These are phyloP conservation scores for Rhyacichthys aspro DNA, from an alignment of 2,797 vertebrate species.

Conservation along the genomic window DNA sequence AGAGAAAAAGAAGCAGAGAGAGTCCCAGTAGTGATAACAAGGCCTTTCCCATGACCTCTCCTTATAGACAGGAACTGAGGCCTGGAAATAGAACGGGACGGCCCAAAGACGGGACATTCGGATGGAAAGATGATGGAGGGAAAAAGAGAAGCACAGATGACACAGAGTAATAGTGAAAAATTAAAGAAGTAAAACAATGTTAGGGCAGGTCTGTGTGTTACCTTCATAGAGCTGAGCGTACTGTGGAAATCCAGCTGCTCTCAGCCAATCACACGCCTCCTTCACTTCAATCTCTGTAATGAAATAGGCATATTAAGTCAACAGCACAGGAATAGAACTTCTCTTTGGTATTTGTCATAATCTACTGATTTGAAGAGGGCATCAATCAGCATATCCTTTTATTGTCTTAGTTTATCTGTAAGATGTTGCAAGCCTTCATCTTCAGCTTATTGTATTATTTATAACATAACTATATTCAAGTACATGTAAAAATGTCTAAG, in stretches of 20 bases:
- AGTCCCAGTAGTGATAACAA: slow-evolving; percentile 79
- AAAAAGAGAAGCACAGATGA: slow-evolving; percentile 30
- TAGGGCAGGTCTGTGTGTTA: slow-evolving; percentile 64
- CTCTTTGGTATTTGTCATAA: too few relatives aligned
- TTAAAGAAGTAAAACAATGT: slow-evolving; percentile 18
- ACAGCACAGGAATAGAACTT: not conserved
- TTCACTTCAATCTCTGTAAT: slow-evolving; percentile 94
- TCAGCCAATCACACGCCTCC: slow-evolving; percentile 95
- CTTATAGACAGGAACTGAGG: slow-evolving; percentile 73
- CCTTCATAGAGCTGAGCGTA: slow-evolving; percentile 96
- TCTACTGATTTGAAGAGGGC: too few relatives aligned
- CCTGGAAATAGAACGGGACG: slow-evolving; percentile 75
- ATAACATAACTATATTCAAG: too few relatives aligned
- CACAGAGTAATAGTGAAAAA: not conserved
- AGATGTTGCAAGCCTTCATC: too few relatives aligned
- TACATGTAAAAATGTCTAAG: too few relatives aligned
- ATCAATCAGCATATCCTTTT: too few relatives aligned
- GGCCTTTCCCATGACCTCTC: slow-evolving; percentile 85
- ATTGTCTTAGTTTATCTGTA: too few relatives aligned
- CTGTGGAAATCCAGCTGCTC: slow-evolving; percentile 96
- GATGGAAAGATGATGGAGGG: slow-evolving; percentile 37
- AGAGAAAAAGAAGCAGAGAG: slow-evolving; percentile 54
- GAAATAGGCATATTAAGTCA: slow-evolving; percentile 29
- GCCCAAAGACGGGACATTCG: slow-evolving; percentile 42
- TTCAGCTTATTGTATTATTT: too few relatives aligned